Evolutionary conservation across 2,888 invertebrate genomes (phyloP).

Genomic region (Pterostichus madidus): DNA sequence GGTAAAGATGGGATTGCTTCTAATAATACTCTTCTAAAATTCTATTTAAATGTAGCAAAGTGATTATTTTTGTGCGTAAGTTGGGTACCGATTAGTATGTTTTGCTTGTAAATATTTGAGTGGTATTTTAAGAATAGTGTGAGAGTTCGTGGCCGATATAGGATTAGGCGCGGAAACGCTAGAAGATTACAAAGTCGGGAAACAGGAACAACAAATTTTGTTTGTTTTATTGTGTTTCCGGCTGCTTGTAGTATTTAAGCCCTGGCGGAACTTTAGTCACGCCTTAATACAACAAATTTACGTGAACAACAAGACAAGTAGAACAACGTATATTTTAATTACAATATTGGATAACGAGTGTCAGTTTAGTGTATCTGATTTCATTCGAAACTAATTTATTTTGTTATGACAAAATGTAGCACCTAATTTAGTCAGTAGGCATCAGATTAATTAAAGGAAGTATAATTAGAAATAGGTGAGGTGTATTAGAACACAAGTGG

Average conservation of each 20-base stretch:
- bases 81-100: too few relatives aligned
- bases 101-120: too few relatives aligned
- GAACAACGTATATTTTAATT: conserved; percentile 13
- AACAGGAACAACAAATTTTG: conserved; percentile 38
- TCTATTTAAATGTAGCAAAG: too few relatives aligned
- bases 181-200: conserved; percentile 43
- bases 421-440: conserved; percentile 25
- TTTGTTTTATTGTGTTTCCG: conserved; percentile 43
- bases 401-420: conserved; percentile 30
- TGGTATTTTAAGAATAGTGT: not conserved
- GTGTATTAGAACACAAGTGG: conserved; percentile 21
- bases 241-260: conserved; percentile 35
- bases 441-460: conserved; percentile 39
- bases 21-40: too few relatives aligned
- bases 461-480: conserved; percentile 50
- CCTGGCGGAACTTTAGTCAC: conserved; percentile 20
- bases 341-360: not conserved
- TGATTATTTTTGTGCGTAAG: too few relatives aligned
- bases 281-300: conserved; percentile 44
- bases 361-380: not conserved
- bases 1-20: too few relatives aligned
- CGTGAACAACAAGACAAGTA: conserved; percentile 23
- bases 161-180: conserved; percentile 17
- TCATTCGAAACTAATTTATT: conserved; percentile 9
- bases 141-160: not conserved